A percentile compares a stretch with the other conserved stretches of the same genome.
Conservation (phyloP, 64 coral and sea anemone species). For the Montipora cactus region DNA sequence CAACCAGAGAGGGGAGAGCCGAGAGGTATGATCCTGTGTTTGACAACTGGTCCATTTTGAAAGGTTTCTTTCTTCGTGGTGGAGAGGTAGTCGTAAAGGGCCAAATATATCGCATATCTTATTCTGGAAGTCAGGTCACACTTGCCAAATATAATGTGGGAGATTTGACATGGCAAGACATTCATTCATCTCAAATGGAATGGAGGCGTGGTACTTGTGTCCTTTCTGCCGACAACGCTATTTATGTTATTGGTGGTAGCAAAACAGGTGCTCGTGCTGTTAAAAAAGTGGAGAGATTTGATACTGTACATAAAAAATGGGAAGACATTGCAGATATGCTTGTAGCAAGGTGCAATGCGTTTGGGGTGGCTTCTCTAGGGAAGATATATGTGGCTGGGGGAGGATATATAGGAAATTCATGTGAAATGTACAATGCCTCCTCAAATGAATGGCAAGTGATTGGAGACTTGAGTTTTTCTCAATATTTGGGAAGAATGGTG, state of each 20-base stretch:
- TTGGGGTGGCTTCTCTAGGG: conserved; percentile 5
- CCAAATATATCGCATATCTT: background rate
- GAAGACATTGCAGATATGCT: background rate
- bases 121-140: background rate
- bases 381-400: background rate
- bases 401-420: background rate
- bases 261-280: background rate
- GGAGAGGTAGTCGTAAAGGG: background rate
- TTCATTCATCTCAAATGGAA: background rate
- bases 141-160: background rate
- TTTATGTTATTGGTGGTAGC: background rate
- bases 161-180: background rate
- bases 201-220: background rate
- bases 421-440: background rate
- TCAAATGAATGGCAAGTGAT: background rate
- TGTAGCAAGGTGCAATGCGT: background rate
- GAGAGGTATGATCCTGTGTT: background rate
- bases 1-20: too few relatives aligned
- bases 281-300: background rate
- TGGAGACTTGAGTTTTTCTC: background rate
- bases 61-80: accelerated
- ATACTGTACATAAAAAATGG: background rate
- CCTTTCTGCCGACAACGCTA: background rate
- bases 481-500: background rate
- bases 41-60: background rate